These are phyloP conservation scores for Notolepis coatsorum DNA, from an alignment of 2,797 vertebrate genomes.

Conservation along the genomic window DNA sequence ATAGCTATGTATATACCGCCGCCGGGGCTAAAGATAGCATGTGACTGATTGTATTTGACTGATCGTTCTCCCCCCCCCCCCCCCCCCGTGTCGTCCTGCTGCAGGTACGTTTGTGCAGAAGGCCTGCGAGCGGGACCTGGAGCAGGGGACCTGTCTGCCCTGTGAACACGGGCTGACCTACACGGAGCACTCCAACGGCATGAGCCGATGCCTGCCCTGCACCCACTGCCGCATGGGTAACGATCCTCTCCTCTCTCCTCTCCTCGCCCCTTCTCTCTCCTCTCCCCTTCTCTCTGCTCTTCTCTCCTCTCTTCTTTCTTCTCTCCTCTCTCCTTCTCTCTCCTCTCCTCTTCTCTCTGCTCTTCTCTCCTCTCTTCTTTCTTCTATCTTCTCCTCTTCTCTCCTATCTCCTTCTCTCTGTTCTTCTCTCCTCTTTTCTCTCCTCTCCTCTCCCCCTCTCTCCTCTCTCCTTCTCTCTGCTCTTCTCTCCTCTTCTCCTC, in stretches of 20 bases:
- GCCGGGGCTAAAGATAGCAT: background rate
- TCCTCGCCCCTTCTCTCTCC: background rate
- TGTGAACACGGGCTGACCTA: conserved; percentile 79
- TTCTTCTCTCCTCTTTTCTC: no score
- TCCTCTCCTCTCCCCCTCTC: no score
- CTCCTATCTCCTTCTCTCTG: no score
- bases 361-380: no score
- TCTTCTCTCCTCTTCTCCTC: no score
- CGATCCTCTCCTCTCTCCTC: background rate
- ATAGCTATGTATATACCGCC: no score
- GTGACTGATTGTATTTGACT: background rate
- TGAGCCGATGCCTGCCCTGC: conserved; percentile 82
- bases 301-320: conserved; percentile 11
- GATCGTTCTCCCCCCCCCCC: background rate
- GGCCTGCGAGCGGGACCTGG: conserved; percentile 67
- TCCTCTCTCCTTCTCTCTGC: no score
- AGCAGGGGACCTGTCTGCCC: conserved; percentile 65
- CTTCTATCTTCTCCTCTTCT: no score
- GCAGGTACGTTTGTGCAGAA: conserved; percentile 79
- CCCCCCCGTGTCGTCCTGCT: conserved; percentile 15
- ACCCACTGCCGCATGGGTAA: conserved; percentile 82
- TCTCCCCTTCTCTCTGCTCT: background rate
- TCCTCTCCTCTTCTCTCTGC: no score
- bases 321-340: conserved; percentile 10
- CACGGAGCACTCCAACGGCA: conserved; percentile 84